These are phyloP conservation scores for Coregonus suidteri DNA, from an alignment of 2,797 vertebrate species.

Conservation along the genomic window DNA sequence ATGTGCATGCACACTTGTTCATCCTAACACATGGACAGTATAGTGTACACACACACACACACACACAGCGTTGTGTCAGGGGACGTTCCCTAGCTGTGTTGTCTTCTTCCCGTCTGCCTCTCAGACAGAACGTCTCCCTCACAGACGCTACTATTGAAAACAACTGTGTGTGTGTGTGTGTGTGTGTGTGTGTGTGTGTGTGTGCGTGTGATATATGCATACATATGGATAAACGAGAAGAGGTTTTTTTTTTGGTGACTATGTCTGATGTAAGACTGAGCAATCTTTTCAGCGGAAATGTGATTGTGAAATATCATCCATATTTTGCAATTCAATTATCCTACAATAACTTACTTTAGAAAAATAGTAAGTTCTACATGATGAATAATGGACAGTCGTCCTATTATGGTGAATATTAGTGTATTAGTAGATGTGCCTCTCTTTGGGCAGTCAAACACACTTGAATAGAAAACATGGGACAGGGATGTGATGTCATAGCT, in stretches of 20 bases:
- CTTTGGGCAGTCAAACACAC: background rate
- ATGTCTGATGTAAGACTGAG: background rate
- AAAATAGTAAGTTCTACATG: background rate
- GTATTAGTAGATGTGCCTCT: background rate
- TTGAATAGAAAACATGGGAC: too few relatives aligned
- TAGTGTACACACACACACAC: background rate
- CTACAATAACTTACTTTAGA: background rate
- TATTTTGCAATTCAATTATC: background rate
- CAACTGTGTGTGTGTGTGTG: background rate
- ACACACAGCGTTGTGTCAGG: conserved; percentile 7
- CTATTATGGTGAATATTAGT: background rate
- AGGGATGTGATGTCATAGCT: background rate
- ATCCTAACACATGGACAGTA: background rate
- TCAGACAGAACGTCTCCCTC: background rate
- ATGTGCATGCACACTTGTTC: background rate
- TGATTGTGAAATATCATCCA: background rate
- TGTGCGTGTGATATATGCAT: background rate
- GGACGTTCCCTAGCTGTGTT: background rate
- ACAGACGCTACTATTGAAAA: too few relatives aligned
- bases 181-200: background rate
- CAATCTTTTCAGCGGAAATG: background rate
- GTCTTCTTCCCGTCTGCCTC: conserved; percentile 4
- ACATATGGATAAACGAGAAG: background rate
- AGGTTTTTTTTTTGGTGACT: background rate
- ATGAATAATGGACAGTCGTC: background rate